Conservation (phyloP, 2,113 vertebrate genomes). For the Hydropotes inermis region DNA sequence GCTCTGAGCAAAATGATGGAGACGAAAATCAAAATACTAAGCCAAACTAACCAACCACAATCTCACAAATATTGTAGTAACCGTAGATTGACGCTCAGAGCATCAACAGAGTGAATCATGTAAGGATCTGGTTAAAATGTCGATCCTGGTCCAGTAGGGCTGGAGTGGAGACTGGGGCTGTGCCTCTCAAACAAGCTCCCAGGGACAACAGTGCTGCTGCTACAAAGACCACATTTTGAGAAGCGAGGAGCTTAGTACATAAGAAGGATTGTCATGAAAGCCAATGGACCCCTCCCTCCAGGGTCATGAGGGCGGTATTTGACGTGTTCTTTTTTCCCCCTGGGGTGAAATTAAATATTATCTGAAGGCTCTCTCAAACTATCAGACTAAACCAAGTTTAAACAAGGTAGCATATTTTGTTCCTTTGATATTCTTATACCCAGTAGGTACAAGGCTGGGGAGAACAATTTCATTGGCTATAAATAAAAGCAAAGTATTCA, state of each 20-base stretch:
- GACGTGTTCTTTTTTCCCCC: not conserved
- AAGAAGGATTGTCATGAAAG: not conserved
- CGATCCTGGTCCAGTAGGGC: not conserved
- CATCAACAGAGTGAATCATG: not conserved
- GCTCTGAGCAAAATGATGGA: not conserved
- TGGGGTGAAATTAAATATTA: not conserved
- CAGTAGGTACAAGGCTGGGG: not conserved
- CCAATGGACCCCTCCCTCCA: not conserved
- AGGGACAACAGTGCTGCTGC: fast-evolving
- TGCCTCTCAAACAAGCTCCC: not conserved
- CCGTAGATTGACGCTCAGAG: not conserved
- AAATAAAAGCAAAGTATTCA: not conserved
- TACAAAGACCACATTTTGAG: not conserved
- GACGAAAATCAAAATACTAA: not conserved
- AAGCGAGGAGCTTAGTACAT: not conserved
- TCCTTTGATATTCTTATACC: not conserved
- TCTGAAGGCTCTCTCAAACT: not conserved
- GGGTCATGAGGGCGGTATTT: not conserved
- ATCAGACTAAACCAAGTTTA: not conserved
- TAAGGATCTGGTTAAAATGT: not conserved
- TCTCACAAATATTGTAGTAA: not conserved
- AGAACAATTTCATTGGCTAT: not conserved
- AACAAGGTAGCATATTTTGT: not conserved
- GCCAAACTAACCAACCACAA: not conserved
- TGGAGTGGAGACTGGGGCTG: not conserved